These are phyloP conservation scores for Rhincodon typus DNA, from an alignment of 2,797 vertebrate genomes.

Conservation along the genomic window DNA sequence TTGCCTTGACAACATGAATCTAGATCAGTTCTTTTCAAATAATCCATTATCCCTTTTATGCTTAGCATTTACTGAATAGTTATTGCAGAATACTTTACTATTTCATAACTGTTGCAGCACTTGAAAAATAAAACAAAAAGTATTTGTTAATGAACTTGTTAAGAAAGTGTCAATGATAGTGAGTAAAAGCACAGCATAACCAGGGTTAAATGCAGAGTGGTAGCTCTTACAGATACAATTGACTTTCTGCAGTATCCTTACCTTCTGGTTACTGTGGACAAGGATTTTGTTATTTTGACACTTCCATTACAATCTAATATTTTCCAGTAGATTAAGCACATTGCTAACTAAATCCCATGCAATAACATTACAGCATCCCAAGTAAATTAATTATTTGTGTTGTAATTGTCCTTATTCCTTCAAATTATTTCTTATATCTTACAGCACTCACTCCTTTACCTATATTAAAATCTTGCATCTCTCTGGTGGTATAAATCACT, in stretches of 20 bases:
- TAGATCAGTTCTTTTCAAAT: conserved; percentile 28
- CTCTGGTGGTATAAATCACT: not conserved
- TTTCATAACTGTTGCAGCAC: conserved; percentile 22
- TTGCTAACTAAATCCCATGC: not conserved
- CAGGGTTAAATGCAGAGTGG: not conserved
- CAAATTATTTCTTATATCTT: not conserved
- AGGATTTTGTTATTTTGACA: not conserved
- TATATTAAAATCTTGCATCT: not conserved
- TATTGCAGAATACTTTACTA: not conserved
- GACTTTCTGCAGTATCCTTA: not conserved
- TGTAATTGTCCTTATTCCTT: not conserved
- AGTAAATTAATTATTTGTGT: not conserved
- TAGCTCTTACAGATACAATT: not conserved
- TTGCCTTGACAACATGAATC: conserved; percentile 31
- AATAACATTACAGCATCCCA: not conserved
- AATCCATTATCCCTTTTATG: conserved; percentile 25
- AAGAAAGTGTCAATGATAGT: not conserved
- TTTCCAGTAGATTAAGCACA: not conserved
- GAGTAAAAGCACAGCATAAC: not conserved
- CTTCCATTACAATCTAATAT: not conserved
- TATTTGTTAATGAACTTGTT: conserved; percentile 28
- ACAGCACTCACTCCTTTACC: not conserved
- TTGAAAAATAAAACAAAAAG: not conserved
- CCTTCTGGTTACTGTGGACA: not conserved
- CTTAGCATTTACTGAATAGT: conserved; percentile 26